Percentiles rank a stretch among this genome's conserved stretches.
phyloP scores from a whole-genome alignment of 2,888 invertebrate species.

The Nomada ruficornis region DNA sequence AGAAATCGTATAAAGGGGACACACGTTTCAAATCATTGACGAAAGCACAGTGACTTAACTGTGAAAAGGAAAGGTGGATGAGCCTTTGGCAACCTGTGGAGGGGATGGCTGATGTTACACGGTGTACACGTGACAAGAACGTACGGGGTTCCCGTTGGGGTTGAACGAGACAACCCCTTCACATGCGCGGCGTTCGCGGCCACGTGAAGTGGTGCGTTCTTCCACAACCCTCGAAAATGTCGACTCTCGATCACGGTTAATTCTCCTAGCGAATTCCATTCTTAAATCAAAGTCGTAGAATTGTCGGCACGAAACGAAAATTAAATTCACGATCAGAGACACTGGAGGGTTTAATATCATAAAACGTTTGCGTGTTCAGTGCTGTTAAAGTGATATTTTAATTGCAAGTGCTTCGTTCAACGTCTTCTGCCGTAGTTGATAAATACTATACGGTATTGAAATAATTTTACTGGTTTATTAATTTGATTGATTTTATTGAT shows the following conservation, averaged over 20 bases:
- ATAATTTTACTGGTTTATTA: not conserved
- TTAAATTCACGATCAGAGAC: not conserved
- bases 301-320: not conserved
- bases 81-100: slow-evolving; percentile 57
- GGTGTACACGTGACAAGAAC: slow-evolving; percentile 80
- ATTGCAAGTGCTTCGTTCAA: slow-evolving; percentile 22
- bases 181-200: slow-evolving; percentile 79
- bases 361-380: not conserved
- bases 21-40: slow-evolving; percentile 14
- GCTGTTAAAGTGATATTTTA: slow-evolving; percentile 8
- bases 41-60: slow-evolving; percentile 15
- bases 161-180: slow-evolving; percentile 73
- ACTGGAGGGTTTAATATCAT: not conserved
- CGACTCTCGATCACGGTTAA: slow-evolving; percentile 65
- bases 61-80: slow-evolving; percentile 45
- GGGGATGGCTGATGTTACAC: slow-evolving; percentile 64
- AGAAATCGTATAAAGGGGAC: not conserved
- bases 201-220: slow-evolving; percentile 73
- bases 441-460: not conserved
- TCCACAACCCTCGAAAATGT: slow-evolving; percentile 67
- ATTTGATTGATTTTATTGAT: not conserved
- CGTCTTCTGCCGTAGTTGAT: slow-evolving; percentile 1
- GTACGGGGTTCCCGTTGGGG: slow-evolving; percentile 70
- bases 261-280: slow-evolving; percentile 13
- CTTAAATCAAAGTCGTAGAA: not conserved